Base-by-base conservation (phyloP, 1,140 invertebrate genomes). In the Halesus radiatus region DNA sequence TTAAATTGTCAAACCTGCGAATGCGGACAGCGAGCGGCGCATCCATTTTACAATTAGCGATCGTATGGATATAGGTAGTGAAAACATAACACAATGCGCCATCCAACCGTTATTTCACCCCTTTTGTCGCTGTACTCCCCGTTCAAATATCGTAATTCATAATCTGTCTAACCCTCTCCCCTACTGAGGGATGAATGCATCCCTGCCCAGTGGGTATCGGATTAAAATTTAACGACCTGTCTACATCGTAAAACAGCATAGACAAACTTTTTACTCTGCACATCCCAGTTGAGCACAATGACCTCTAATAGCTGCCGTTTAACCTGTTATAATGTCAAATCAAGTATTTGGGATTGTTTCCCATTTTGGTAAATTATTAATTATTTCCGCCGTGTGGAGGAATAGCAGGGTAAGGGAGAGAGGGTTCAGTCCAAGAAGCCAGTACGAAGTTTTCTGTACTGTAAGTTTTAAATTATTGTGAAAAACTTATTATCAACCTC, bases 81-180 rank as follows among this genome's bases (percentile, higher is more conserved):
- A 60, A 78, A 81, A 78, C 76, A 70, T 54, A 22, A 32, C 37
- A 80, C 60, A 64, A 66, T 53, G 22, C 26, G 29, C 80, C 80
- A 64, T 60, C 76, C 62, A 23, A 53, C 22, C 50, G 56, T 62
- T 73, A 75, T 74, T 20, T 81, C 52, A 23, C 70, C 66, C 80
- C 80, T 76, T 45, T 81, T 83, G 76, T 80, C 78, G 54, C 58
- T 58, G 15, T 66, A 37, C 50, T 54, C 78, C 78, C 70, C 77
- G 77, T 80, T 79, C 82, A 79, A 83, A 81, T 83, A 81, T 81
- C 82, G 82, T 83, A 83, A 83, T 83, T 83, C 82, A 83, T 83
- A 83, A 83, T 83, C 82, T 83, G 82, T 73, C 81, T 83, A 83
- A 83, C 82, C 80, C 82, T 79, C 78, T 79, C 80, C 76, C 56